Percentiles rank a stretch among this genome's conserved stretches.
phyloP scores from a whole-genome alignment of 2,888 invertebrate species.

The Timema podura region DNA sequence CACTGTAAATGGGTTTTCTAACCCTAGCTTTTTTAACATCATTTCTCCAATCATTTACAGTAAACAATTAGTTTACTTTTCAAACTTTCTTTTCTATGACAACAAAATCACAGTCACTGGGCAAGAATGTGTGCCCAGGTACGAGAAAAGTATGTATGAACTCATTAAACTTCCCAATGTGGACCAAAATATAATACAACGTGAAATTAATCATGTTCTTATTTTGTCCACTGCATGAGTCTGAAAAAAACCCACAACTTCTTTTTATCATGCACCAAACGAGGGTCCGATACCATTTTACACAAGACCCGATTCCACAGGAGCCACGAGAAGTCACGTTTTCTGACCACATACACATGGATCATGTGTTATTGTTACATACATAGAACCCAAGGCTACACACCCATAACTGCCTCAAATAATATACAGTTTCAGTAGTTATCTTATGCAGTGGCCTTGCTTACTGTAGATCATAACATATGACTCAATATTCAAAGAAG shows the following conservation, averaged over 20 bases:
- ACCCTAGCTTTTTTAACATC: neutral
- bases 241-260: neutral
- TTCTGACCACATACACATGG: neutral
- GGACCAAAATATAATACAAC: neutral
- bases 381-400: neutral
- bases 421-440: neutral
- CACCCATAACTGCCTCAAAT: neutral
- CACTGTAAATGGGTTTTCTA: neutral
- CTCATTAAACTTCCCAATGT: neutral
- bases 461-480: neutral
- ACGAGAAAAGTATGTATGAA: neutral
- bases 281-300: neutral
- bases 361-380: neutral
- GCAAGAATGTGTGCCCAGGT: neutral
- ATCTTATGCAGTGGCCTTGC: neutral
- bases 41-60: slow-evolving; percentile 1
- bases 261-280: neutral
- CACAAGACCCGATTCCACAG: neutral
- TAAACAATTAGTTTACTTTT: neutral
- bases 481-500: neutral
- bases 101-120: neutral
- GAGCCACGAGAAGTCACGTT: neutral
- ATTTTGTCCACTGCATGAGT: neutral
- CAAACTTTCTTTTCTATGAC: neutral
- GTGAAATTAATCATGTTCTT: slow-evolving; percentile 1